These are phyloP conservation scores for Aspiorhynchus laticeps DNA, from an alignment of 2,113 vertebrate genomes.

Conservation along the genomic window DNA sequence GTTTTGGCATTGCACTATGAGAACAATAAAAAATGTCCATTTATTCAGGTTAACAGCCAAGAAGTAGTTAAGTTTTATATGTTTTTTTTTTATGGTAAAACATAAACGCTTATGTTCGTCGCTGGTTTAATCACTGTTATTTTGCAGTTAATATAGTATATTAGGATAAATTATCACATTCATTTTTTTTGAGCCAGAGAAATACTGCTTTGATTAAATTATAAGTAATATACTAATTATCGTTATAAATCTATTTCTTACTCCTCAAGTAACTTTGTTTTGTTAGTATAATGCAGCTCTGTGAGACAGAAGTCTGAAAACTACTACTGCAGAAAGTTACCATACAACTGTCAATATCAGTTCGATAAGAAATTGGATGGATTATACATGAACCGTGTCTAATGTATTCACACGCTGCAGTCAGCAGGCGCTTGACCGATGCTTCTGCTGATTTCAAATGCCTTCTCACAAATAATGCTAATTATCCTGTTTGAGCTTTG, in stretches of 20 bases:
- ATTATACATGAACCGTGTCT: constrained; percentile 55
- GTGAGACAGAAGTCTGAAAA: constrained; percentile 40
- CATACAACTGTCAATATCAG: constrained; percentile 59
- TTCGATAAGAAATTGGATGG: constrained; percentile 57
- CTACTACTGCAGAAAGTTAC: constrained; percentile 53
- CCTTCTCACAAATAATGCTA: constrained; percentile 57
- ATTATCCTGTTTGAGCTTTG: constrained; percentile 43
- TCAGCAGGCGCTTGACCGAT: constrained; percentile 47
- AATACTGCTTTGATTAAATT: neutral
- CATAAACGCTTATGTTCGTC: neutral
- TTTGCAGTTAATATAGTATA: neutral
- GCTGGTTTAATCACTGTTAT: neutral
- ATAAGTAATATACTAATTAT: neutral
- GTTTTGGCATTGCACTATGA: neutral
- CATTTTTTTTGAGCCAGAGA: neutral
- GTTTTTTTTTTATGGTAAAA: neutral
- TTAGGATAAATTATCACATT: neutral
- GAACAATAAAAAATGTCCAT: neutral
- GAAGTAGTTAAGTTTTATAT: neutral
- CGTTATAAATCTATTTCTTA: neutral
- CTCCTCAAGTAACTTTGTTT: neutral
- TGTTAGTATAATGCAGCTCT: neutral
- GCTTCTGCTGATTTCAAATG: constrained; percentile 55
- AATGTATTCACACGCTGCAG: constrained; percentile 57
- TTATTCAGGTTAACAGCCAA: neutral